A percentile compares a stretch with the other conserved stretches of the same genome.
Evolutionary conservation across 2,888 invertebrate genomes (phyloP).

Genomic region (Lithophane semibrunnea): DNA sequence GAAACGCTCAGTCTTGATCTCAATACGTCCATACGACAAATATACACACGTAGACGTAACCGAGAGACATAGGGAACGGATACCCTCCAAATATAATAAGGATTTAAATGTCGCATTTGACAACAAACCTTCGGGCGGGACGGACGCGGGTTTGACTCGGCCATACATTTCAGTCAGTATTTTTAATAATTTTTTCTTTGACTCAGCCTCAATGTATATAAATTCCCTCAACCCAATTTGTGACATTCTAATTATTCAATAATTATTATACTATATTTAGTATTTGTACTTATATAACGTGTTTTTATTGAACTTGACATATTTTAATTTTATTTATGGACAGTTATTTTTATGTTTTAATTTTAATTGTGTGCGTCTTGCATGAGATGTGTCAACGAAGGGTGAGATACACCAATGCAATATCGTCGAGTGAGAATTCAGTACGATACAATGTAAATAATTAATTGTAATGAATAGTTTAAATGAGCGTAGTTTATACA

Average conservation of each 20-base stretch:
- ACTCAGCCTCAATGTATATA: constrained; percentile 51
- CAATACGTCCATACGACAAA: constrained; percentile 85
- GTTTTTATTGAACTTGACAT: constrained; percentile 41
- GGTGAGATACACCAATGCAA: constrained; percentile 65
- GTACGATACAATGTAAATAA: constrained; percentile 80
- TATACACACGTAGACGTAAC: constrained; percentile 72
- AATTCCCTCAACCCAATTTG: constrained; percentile 26
- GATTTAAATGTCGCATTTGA: constrained; percentile 50
- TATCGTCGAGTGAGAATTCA: constrained; percentile 64
- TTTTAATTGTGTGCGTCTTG: constrained; percentile 50
- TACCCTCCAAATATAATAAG: constrained; percentile 77
- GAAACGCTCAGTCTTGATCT: constrained; percentile 82
- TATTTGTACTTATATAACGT: constrained; percentile 57
- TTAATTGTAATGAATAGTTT: constrained; percentile 77
- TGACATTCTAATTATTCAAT: constrained; percentile 48
- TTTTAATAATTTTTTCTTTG: constrained; percentile 37
- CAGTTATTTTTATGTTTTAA: constrained; percentile 40
- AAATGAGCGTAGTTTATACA: constrained; percentile 74
- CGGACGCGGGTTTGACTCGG: constrained; percentile 47
- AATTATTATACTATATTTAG: constrained; percentile 45
- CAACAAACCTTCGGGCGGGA: constrained; percentile 29
- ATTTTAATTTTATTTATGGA: constrained; percentile 51
- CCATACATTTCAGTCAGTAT: constrained; percentile 63
- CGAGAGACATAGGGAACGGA: constrained; percentile 67
- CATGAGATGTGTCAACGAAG: constrained; percentile 27